These are phyloP conservation scores for Ecdyonurus torrentis DNA, from an alignment of 2,888 invertebrate species.

Conservation along the genomic window DNA sequence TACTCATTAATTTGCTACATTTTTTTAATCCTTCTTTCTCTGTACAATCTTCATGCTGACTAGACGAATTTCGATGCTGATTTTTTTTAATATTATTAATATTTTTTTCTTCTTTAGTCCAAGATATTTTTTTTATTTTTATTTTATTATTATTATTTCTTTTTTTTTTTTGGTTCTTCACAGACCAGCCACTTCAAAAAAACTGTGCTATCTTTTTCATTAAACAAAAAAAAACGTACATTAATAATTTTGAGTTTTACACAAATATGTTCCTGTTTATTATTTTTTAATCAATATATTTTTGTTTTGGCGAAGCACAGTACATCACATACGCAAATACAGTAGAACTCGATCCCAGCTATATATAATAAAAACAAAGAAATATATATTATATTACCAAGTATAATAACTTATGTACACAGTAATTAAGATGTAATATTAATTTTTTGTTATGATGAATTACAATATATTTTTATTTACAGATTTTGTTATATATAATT, in stretches of 20 bases:
- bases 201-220: not conserved
- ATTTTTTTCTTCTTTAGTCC: no score
- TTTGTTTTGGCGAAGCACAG: not conserved
- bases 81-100: no score
- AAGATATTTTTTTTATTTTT: no score
- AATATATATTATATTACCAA: no score
- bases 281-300: not conserved
- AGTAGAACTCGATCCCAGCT: no score
- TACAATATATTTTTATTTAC: not conserved
- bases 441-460: not conserved
- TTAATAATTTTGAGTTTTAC: not conserved
- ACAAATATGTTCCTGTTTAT: not conserved
- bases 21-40: not conserved
- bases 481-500: not conserved
- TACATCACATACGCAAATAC: slow-evolving; percentile 2
- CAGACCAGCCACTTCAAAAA: not conserved
- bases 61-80: not conserved
- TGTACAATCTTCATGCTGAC: not conserved
- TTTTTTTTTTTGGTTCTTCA: not conserved
- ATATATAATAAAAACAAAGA: no score
- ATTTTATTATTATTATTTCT: no score
- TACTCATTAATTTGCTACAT: no score
- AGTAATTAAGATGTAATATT: not conserved
- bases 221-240: not conserved
- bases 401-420: no score